Evolutionary conservation across 2,797 vertebrate species (phyloP), one percentile per base, ranked within the genome.

Genomic region (Hapalemur alaotrensis): DNA sequence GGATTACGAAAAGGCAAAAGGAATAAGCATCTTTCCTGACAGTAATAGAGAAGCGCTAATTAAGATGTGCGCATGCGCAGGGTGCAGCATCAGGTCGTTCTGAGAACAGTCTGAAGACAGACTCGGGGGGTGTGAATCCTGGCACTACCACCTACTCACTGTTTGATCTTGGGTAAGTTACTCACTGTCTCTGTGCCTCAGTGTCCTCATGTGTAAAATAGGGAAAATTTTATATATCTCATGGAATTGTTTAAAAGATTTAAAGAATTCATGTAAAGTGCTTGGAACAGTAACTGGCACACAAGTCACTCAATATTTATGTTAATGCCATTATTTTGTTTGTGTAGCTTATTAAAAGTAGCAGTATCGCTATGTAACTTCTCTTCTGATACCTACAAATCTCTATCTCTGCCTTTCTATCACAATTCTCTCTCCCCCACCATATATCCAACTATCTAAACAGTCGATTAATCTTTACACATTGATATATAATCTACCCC

Each of bases 201-300:
- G 11, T 52, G 13, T 82, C 46, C 73, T 88, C 38, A 12, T 48
- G 70, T 50, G 52, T 50, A 76, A 85, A 89, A 72, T 41, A 22
- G 17, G 17, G 54, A 57, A 65, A 76, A 87, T 50, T 83, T 82
- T 38, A 73, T 2, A 22, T 48, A n/a, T 35, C 1, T 78, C 52
- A 82, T 18, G 30, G 15, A 79, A 52, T 35, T 35, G 13, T 70
- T 48, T 61, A 80, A 78, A 65, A 23, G 22, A 72, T 72, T 43
- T 38, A 91, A 91, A 76, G 6, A 79, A 76, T 91, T 89, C 13
- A 65, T 12, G 11, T 43, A 35, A 92, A 52, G 17, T 85, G n/a
- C 22, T 59, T 38, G n/a, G 46, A 93, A 85, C 7, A 50, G 23
- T 17, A 89, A 52, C 7, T 14, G 38, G 70, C 11, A 43, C 7